A percentile compares a stretch with the other conserved stretches of the same genome.
These are phyloP conservation scores for Chaetophractus vellerosus DNA, from an alignment of 2,797 vertebrate genomes.

Conservation along the genomic window DNA sequence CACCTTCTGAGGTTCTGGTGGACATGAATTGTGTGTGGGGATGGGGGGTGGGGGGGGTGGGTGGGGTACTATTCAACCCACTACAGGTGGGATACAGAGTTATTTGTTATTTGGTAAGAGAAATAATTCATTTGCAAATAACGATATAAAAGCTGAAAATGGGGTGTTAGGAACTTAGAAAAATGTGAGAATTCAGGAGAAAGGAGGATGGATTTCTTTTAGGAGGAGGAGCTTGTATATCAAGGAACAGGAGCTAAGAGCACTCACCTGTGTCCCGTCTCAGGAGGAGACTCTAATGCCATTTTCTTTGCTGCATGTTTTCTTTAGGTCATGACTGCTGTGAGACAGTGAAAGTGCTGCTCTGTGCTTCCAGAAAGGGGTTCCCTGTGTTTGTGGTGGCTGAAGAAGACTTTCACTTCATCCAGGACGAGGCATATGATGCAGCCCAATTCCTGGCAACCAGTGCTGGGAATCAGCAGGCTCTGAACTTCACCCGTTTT, in stretches of 20 bases:
- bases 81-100: no score
- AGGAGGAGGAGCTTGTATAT: not conserved
- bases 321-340: conserved; percentile 96
- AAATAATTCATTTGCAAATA: not conserved
- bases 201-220: not conserved
- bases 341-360: conserved; percentile 94
- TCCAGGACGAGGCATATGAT: conserved; percentile 96
- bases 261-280: fast-evolving
- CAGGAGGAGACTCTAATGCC: not conserved
- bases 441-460: conserved; percentile 97
- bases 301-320: not conserved
- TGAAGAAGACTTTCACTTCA: conserved; percentile 93
- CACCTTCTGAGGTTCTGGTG: no score
- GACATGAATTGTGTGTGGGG: no score
- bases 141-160: not conserved
- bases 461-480: conserved; percentile 93
- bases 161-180: not conserved
- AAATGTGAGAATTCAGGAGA: not conserved
- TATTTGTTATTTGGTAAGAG: not conserved
- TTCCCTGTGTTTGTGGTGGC: conserved; percentile 90
- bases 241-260: not conserved
- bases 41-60: no score
- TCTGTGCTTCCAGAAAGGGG: conserved; percentile 93
- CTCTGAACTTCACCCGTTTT: conserved; percentile 94
- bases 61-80: no score